Evolutionary conservation across 2,888 invertebrate species (phyloP).

Genomic region (Spisula solida): DNA sequence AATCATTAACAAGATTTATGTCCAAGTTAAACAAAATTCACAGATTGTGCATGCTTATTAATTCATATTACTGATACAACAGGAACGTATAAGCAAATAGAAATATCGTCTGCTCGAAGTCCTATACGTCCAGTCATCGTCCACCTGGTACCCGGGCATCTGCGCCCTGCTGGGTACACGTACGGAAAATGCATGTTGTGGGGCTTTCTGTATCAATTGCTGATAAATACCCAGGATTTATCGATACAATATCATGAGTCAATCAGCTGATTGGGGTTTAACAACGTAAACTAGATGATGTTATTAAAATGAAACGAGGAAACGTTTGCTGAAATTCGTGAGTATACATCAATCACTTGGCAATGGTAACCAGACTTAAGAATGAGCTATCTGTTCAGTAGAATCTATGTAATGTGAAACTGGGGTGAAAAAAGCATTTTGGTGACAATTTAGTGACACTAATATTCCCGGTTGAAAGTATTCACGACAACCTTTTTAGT

Average conservation of each 20-base stretch:
- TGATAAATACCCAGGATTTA: background rate
- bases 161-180: background rate
- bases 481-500: no score
- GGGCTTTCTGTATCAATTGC: background rate
- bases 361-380: background rate
- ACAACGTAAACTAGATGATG: background rate
- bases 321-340: background rate
- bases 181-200: background rate
- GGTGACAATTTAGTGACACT: background rate
- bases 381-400: background rate
- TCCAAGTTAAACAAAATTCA: slow-evolving; percentile 69
- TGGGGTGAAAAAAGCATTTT: background rate
- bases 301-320: background rate
- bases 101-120: background rate
- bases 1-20: slow-evolving; percentile 62
- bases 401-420: background rate
- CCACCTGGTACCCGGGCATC: background rate
- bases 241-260: background rate
- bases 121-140: background rate
- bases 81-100: slow-evolving; percentile 10
- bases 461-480: no score
- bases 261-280: no score
- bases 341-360: background rate
- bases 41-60: slow-evolving; percentile 61
- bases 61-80: slow-evolving; percentile 48